phyloP scores from a whole-genome alignment of 2,113 vertebrate species.

The Crotalus helleri region DNA sequence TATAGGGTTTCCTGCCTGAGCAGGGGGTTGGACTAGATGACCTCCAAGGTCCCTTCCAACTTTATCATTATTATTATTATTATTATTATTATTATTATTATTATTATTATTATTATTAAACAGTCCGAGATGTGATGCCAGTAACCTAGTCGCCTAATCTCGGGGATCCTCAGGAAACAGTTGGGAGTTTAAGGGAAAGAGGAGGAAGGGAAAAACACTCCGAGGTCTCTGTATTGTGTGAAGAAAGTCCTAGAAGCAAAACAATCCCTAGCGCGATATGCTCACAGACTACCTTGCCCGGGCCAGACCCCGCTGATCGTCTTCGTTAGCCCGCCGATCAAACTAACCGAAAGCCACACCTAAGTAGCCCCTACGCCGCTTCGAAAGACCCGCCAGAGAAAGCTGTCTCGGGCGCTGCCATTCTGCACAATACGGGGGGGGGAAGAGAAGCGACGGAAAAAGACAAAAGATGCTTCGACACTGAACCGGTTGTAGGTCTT shows the following conservation, averaged over 20 bases:
- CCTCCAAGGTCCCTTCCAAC: too few species aligned
- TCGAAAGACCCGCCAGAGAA: not conserved
- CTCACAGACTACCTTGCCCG: not conserved
- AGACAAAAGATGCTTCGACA: not conserved
- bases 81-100: too few species aligned
- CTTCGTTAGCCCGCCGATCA: not conserved
- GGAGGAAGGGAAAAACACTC: not conserved
- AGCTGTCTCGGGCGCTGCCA: not conserved
- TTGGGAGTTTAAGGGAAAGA: not conserved
- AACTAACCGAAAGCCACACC: not conserved
- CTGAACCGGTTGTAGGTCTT: not conserved
- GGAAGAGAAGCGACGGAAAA: not conserved
- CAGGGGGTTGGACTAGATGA: too few species aligned
- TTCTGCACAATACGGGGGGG: accelerated
- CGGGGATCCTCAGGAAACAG: not conserved
- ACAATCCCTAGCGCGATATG: not conserved
- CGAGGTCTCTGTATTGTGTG: not conserved
- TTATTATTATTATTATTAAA: not conserved
- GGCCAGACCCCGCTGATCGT: not conserved
- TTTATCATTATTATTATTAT: too few species aligned
- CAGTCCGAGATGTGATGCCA: not conserved
- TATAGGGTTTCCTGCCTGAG: too few species aligned
- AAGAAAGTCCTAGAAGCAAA: not conserved
- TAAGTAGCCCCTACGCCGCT: not conserved
- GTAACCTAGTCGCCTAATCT: not conserved